Evolutionary conservation across 23 tunicate genomes (phyloP), one percentile per base, ranked within the genome.

Genomic region (Phallusia fumigata): DNA sequence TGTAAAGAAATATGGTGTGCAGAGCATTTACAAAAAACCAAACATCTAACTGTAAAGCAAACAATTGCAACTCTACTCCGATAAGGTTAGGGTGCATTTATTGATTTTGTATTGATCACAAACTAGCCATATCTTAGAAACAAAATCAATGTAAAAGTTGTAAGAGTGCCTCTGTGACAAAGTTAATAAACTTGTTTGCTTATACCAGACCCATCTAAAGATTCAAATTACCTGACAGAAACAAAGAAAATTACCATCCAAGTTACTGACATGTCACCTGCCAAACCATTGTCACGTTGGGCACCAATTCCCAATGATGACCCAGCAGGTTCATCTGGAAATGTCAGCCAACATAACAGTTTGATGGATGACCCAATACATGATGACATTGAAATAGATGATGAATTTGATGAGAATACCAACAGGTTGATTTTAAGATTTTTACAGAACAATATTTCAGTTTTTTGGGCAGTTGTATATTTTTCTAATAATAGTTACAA

Each of bases 201-300:
- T 24, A 22, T 2, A 13, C 26, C 69, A 8, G 69, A 21, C 69
- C 8, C 3, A 24, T 58, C 1, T 58, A 58, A 6, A 6, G 2
- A 58, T 3, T 13, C 8, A 21, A 58, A 8, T 13, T 1, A 58
- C 28, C 40, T 74, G 40, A 2, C 79, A 84, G 87, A 33, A 32
- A 58, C 47, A 19, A 45, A 85, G 16, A 65, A 30, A 18, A 65
- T 85, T 22, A 52, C 78, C 65, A 85, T 85, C 45, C 35, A 85
- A 79, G 83, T 79, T 45, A 65, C 90, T 32, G 97, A 92, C 65
- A 36, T 87, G 15, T 92, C 97, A 31, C 97, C 97, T 44, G 86
- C 35, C 33, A 92, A 92, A 64, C 97, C 91, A 3, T 91, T 77
- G 28, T 87, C 91, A 33, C 83, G 80, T 18, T 92, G 97, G 97